These are phyloP conservation scores for Pogonocichla stellata DNA, from an alignment of 2,113 vertebrate species.

Conservation along the genomic window DNA sequence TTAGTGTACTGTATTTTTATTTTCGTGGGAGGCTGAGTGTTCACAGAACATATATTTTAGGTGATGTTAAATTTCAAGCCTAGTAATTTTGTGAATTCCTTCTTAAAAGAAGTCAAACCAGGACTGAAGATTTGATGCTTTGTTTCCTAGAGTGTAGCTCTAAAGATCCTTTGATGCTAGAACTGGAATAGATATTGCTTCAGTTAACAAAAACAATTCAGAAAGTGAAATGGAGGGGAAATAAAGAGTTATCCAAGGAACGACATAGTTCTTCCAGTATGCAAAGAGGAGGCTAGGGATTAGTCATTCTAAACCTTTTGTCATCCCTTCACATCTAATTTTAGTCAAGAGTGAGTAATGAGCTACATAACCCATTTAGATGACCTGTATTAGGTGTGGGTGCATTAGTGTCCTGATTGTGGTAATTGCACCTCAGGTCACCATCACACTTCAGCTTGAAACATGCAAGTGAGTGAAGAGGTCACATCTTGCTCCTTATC, in stretches of 20 bases:
- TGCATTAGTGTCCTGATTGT: neutral
- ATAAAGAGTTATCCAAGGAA: neutral
- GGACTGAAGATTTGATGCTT: neutral
- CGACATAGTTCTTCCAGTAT: neutral
- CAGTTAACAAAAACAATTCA: conserved; percentile 6
- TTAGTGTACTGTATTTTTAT: neutral
- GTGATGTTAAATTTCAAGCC: neutral
- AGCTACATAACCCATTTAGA: neutral
- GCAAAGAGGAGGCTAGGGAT: neutral
- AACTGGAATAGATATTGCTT: neutral
- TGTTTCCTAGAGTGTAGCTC: neutral
- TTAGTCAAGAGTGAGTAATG: neutral
- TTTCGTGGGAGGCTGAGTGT: neutral
- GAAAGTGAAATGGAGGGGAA: neutral
- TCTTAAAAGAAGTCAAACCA: neutral
- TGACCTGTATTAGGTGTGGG: neutral
- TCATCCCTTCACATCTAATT: conserved; percentile 8
- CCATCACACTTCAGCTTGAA: neutral
- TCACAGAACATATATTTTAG: neutral
- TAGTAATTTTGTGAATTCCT: neutral
- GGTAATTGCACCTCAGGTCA: neutral
- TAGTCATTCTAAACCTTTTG: conserved; percentile 2
- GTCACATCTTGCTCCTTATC: neutral
- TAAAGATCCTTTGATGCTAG: neutral
- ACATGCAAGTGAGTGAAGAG: neutral